Percentiles rank a stretch among this genome's conserved stretches.
Conservation (phyloP, 1,140 invertebrate genomes). For the Myzus persicae region DNA sequence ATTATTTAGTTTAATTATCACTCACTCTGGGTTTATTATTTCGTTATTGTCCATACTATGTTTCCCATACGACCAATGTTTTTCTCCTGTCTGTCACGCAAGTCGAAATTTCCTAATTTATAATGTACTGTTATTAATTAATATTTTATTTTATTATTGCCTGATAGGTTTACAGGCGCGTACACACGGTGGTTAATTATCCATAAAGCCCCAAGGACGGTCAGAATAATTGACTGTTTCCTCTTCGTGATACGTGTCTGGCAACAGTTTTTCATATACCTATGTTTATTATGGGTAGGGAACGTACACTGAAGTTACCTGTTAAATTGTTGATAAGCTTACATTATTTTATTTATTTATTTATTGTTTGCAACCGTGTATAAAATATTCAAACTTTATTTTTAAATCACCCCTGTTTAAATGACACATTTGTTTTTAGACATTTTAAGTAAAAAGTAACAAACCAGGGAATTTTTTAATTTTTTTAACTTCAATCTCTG, state of each 20-base stretch:
- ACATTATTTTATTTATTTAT: background rate
- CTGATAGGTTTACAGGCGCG: slow-evolving; percentile 1
- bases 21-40: background rate
- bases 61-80: background rate
- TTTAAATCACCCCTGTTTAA: background rate
- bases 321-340: background rate
- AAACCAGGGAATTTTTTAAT: background rate
- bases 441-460: background rate
- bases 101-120: slow-evolving; percentile 35
- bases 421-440: background rate
- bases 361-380: background rate
- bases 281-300: background rate
- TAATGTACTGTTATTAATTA: background rate
- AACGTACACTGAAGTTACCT: background rate
- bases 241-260: slow-evolving; percentile 20
- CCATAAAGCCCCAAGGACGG: slow-evolving; percentile 48
- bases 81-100: background rate
- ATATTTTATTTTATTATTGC: background rate
- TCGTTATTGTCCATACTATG: background rate
- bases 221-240: slow-evolving; percentile 51
- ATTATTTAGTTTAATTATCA: background rate
- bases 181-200: slow-evolving; percentile 26
- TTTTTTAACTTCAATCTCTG: background rate
- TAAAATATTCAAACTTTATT: slow-evolving; percentile 17
- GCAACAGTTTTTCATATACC: background rate